Base-by-base conservation (phyloP, 2,888 invertebrate genomes). In the Apocheima hispidaria region DNA sequence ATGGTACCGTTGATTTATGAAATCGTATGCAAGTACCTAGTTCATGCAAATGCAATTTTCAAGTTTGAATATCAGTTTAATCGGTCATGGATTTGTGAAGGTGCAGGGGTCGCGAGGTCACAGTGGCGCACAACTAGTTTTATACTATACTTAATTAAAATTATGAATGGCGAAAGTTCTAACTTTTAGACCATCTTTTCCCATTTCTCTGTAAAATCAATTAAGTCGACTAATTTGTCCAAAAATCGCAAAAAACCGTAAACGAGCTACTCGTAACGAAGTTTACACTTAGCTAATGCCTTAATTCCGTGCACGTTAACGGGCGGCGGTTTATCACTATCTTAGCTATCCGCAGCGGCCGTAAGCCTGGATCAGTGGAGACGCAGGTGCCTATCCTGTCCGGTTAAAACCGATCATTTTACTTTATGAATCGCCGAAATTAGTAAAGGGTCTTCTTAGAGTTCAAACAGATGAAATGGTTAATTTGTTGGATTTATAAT, bases 251-350 rank as follows among this genome's bases (percentile, higher is more conserved):
- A 49, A 60, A 53, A 51, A 62, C 52, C 41, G 49, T 62, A 46
- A 68, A 63, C 65, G 16, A 60, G 63, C 46, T 49, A 30, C 23
- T 60, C 44, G 33, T 58, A 70, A 70, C 69, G 52, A 65, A 75
- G 70, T 70, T 70, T 72, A 67, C 72, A 73, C 70, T 73, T 68
- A 59, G 68, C 67, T 76, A 70, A 73, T 73, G 70, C 74, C 77
- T 77, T 78, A 81, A 82, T 79, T 79, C 77, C 70, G 70, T 70
- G 75, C 68, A 76, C 78, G 78, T 77, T 84, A 88, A 88, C 86
- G 82, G 80, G 65, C 70, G 73, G 72, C 75, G 79, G 80, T 88
- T 83, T 84, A 85, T 85, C 83, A 83, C 79, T 77, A 84, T 83
- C 82, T 85, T 78, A 79, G 79, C 79, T 71, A 83, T 82, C 82